Conservation (phyloP, 2,113 vertebrate species). For the Mormyrus lacerda region DNA sequence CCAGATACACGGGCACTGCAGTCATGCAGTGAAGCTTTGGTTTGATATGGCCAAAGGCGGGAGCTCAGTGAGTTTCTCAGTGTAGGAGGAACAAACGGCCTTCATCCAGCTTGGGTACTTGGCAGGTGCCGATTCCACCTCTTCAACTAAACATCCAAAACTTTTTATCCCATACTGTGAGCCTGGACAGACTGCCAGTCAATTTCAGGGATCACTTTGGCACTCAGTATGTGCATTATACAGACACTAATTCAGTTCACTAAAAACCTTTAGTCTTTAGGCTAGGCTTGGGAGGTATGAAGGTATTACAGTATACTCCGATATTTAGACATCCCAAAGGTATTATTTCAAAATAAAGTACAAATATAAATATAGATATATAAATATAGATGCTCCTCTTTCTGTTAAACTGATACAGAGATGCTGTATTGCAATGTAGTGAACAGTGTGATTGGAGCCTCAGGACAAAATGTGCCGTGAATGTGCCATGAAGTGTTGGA, state of each 20-base stretch:
- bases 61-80: not conserved
- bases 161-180: not conserved
- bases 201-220: not conserved
- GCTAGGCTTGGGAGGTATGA: too few relatives aligned
- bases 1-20: not conserved
- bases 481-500: too few relatives aligned
- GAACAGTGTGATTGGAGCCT: too few relatives aligned
- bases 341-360: too few relatives aligned
- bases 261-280: too few relatives aligned
- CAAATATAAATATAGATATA: too few relatives aligned
- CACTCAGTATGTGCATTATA: not conserved
- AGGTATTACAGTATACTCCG: too few relatives aligned
- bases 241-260: not conserved
- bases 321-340: too few relatives aligned
- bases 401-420: too few relatives aligned
- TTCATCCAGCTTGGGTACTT: not conserved
- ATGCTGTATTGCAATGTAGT: too few relatives aligned
- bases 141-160: not conserved
- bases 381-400: too few relatives aligned
- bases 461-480: too few relatives aligned
- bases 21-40: not conserved
- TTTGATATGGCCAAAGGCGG: not conserved
- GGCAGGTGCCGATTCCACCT: not conserved
- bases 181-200: not conserved
- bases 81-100: not conserved